Evolutionary conservation across 23 tunicate species (phyloP).

Genomic region (Clavelina lepadiformis): DNA sequence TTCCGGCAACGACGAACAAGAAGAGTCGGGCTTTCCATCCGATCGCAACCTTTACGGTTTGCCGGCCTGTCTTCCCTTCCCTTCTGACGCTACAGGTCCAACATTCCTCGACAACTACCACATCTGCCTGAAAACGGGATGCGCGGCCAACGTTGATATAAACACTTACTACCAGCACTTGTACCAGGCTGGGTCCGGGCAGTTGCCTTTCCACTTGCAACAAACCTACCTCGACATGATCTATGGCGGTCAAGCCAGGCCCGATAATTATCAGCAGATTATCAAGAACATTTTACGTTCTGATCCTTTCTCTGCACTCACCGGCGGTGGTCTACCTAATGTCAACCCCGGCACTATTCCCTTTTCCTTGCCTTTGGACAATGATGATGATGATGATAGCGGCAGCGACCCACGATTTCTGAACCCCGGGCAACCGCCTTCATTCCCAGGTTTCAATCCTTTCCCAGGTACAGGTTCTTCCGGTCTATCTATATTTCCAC

Average conservation of each 20-base stretch:
- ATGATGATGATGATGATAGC: too few relatives aligned
- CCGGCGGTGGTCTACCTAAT: too few relatives aligned
- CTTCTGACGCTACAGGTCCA: conserved; percentile 7
- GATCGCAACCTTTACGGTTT: conserved; percentile 26
- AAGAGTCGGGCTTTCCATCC: background rate
- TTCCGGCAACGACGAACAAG: conserved; percentile 37
- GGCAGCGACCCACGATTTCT: too few relatives aligned
- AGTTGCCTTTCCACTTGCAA: conserved; percentile 8
- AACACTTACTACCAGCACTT: conserved; percentile 6
- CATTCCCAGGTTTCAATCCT: too few relatives aligned
- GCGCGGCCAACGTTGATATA: conserved; percentile 33
- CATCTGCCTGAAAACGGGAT: conserved; percentile 60
- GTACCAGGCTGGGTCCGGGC: background rate
- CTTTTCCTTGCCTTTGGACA: too few relatives aligned
- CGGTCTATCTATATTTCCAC: too few relatives aligned
- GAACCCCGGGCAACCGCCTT: too few relatives aligned
- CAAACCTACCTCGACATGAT: conserved; percentile 30
- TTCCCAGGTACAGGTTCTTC: too few relatives aligned
- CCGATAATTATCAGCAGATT: conserved; percentile 60
- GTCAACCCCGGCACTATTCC: too few relatives aligned
- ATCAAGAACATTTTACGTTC: too few relatives aligned
- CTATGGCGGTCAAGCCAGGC: conserved; percentile 43
- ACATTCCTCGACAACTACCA: conserved; percentile 50
- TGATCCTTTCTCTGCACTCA: too few relatives aligned
- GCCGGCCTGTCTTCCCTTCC: conserved; percentile 51